Evolutionary conservation across 2,797 vertebrate species (phyloP).

Genomic region (Hydrocynus forskahlii): DNA sequence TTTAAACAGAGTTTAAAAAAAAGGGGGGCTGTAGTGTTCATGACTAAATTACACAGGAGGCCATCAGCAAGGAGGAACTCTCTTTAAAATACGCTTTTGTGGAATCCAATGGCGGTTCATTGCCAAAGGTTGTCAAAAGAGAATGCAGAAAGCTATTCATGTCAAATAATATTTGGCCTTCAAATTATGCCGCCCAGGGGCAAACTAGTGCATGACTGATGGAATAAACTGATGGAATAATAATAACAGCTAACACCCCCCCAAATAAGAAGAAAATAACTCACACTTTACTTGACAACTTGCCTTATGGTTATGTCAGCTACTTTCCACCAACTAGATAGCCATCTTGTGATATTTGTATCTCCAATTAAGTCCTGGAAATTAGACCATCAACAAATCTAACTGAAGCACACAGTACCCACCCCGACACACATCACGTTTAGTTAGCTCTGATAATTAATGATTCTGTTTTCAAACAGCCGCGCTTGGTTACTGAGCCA

Average conservation of each 20-base stretch:
- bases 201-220: neutral
- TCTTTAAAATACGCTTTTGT: neutral
- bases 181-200: neutral
- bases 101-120: no score
- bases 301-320: neutral
- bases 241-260: neutral
- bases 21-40: neutral
- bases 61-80: neutral
- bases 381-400: constrained; percentile 18
- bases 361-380: constrained; percentile 9
- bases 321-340: neutral
- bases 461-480: constrained; percentile 2
- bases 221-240: neutral
- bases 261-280: neutral
- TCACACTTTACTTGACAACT: neutral
- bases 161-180: neutral
- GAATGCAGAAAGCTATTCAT: neutral
- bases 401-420: neutral
- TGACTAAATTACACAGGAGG: neutral
- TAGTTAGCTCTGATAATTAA: constrained; percentile 37
- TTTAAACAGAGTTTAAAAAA: neutral
- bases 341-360: neutral
- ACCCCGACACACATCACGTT: constrained; percentile 19
- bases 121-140: neutral
- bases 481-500: constrained; percentile 9